phyloP scores from a whole-genome alignment of 1,140 invertebrate genomes.

The Eueides isabella region DNA sequence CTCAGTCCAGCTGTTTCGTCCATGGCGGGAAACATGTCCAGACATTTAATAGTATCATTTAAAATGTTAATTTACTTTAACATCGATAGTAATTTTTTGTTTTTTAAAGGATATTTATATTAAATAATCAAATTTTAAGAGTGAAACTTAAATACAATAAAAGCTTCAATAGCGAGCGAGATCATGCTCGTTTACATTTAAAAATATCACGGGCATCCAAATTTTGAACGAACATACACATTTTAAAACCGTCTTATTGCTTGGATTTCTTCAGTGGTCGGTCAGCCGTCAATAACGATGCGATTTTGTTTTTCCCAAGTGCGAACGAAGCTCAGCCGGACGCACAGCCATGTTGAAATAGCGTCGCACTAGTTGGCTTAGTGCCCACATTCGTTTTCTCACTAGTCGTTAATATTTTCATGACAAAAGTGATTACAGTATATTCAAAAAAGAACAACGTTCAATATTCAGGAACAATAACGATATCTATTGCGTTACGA shows the following conservation, averaged over 20 bases:
- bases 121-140: not conserved
- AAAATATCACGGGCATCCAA: not conserved
- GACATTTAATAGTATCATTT: no score
- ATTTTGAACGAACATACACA: not conserved
- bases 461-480: not conserved
- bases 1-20: conserved; percentile 51
- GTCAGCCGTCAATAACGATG: conserved; percentile 48
- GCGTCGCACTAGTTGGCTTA: conserved; percentile 60
- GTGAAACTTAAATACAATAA: not conserved
- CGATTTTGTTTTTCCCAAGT: conserved; percentile 47
- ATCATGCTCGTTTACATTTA: not conserved
- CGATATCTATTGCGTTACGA: not conserved
- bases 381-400: conserved; percentile 63
- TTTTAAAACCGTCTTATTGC: conserved; percentile 30
- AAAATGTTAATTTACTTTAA: no score
- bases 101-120: not conserved
- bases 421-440: conserved; percentile 61
- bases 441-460: conserved; percentile 46
- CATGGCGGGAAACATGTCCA: conserved; percentile 22
- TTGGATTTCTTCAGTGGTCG: conserved; percentile 2
- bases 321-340: conserved; percentile 54
- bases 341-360: conserved; percentile 62
- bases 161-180: not conserved
- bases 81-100: no score
- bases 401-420: conserved; percentile 63